Conservation (phyloP, 2,797 vertebrate genomes). For the Syngnathus acus region DNA sequence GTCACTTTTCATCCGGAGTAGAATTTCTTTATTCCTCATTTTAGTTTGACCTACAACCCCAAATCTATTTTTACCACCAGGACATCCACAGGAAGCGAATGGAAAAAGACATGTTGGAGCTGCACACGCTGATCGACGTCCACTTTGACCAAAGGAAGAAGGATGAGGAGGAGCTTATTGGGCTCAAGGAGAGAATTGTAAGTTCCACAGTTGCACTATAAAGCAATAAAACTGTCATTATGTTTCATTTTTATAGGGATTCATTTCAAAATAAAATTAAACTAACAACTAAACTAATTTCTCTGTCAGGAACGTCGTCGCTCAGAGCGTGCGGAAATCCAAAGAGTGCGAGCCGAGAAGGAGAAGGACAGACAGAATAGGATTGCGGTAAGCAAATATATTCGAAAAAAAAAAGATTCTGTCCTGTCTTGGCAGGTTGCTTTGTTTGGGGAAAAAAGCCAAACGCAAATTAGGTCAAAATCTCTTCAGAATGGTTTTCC, state of each 20-base stretch:
- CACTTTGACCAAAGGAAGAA: slow-evolving; percentile 92
- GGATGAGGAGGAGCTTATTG: slow-evolving; percentile 85
- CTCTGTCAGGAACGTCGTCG: slow-evolving; percentile 74
- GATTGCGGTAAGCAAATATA: slow-evolving; percentile 68
- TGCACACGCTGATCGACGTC: slow-evolving; percentile 84
- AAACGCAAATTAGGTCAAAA: neutral
- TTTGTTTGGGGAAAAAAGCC: no score
- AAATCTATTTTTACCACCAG: slow-evolving; percentile 43
- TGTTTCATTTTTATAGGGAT: no score
- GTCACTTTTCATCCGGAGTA: neutral
- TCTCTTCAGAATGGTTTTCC: no score
- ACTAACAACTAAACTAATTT: no score
- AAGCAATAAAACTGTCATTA: neutral
- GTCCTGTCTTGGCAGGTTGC: no score
- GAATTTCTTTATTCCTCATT: no score
- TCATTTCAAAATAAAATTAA: no score
- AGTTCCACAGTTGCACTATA: slow-evolving; percentile 21
- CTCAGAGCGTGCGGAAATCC: slow-evolving; percentile 80
- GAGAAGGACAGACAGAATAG: slow-evolving; percentile 82
- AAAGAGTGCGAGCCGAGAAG: slow-evolving; percentile 81
- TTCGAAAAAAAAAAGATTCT: no score
- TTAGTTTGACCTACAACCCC: neutral
- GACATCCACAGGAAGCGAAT: slow-evolving; percentile 91
- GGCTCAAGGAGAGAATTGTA: slow-evolving; percentile 81
- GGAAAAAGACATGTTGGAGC: slow-evolving; percentile 86